phyloP scores from a whole-genome alignment of 2,797 vertebrate species.

The Amniataba percoides region DNA sequence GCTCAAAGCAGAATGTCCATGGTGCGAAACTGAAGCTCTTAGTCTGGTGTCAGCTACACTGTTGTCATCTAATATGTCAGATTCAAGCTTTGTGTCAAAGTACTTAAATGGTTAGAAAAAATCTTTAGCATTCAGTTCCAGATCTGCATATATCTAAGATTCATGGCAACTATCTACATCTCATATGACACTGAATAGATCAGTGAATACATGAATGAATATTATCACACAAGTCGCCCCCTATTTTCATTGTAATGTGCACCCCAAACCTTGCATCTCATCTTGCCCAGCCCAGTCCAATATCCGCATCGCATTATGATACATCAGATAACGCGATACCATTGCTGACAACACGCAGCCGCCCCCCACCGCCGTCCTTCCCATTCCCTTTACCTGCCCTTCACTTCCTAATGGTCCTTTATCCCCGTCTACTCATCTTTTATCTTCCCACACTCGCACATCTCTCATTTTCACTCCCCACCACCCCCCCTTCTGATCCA shows the following conservation, averaged over 20 bases:
- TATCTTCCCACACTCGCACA: slow-evolving; percentile 35
- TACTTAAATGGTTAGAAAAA: background rate
- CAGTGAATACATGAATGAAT: slow-evolving; percentile 32
- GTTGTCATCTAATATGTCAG: background rate
- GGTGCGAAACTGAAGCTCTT: background rate
- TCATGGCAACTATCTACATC: slow-evolving; percentile 50
- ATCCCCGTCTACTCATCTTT: slow-evolving; percentile 49
- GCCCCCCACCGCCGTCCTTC: slow-evolving; percentile 13
- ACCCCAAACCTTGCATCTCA: slow-evolving; percentile 27
- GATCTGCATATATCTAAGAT: slow-evolving; percentile 5
- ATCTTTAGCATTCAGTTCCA: background rate
- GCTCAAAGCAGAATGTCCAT: background rate
- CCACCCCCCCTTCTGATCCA: slow-evolving; percentile 20
- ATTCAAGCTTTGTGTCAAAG: background rate
- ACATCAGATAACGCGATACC: slow-evolving; percentile 70
- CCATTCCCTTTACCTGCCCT: slow-evolving; percentile 55
- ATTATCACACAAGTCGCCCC: slow-evolving; percentile 26
- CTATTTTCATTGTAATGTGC: slow-evolving; percentile 60
- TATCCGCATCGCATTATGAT: slow-evolving; percentile 74
- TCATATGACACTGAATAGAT: slow-evolving; percentile 3
- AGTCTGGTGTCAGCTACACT: background rate
- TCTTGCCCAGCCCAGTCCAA: slow-evolving; percentile 50
- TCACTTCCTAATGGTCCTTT: slow-evolving; percentile 27
- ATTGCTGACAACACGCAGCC: slow-evolving; percentile 47
- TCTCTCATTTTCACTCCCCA: slow-evolving; percentile 42